Percentiles rank a stretch among this genome's conserved stretches.
These are phyloP conservation scores for Phenacoccus solenopsis DNA, from an alignment of 1,140 invertebrate genomes.

Conservation along the genomic window DNA sequence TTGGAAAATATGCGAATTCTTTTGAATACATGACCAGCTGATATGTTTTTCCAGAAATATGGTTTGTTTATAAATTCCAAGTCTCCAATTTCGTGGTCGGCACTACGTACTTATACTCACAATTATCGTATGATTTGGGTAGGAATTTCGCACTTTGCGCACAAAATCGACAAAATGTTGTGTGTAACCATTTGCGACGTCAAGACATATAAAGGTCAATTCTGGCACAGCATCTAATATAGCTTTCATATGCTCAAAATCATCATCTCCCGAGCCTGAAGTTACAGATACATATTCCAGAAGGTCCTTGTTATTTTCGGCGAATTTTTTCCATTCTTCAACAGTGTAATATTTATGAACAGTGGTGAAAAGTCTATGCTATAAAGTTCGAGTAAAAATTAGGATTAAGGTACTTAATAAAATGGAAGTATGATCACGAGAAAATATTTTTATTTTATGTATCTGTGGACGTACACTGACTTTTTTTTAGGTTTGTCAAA, in stretches of 20 bases:
- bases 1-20: no score
- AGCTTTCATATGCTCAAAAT: slow-evolving; percentile 61
- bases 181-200: slow-evolving; percentile 95
- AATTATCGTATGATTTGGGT: slow-evolving; percentile 80
- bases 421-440: no score
- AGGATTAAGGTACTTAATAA: no score
- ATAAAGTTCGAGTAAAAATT: no score
- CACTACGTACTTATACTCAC: no score
- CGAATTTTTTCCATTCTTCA: slow-evolving; percentile 77
- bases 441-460: no score
- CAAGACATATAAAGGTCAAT: slow-evolving; percentile 71
- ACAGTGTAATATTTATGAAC: slow-evolving; percentile 83
- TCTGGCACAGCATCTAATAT: slow-evolving; percentile 59
- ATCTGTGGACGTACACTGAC: no score
- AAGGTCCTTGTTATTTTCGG: slow-evolving; percentile 52
- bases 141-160: slow-evolving; percentile 60
- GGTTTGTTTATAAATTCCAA: no score
- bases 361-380: slow-evolving; percentile 78
- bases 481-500: no score
- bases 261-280: slow-evolving; percentile 67
- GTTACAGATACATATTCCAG: slow-evolving; percentile 70
- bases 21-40: no score
- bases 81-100: no score
- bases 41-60: no score
- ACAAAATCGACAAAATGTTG: slow-evolving; percentile 89